Percentiles rank a stretch among this genome's conserved stretches.
Conservation (phyloP, 2,888 invertebrate genomes). For the Sarcophaga carnaria region DNA sequence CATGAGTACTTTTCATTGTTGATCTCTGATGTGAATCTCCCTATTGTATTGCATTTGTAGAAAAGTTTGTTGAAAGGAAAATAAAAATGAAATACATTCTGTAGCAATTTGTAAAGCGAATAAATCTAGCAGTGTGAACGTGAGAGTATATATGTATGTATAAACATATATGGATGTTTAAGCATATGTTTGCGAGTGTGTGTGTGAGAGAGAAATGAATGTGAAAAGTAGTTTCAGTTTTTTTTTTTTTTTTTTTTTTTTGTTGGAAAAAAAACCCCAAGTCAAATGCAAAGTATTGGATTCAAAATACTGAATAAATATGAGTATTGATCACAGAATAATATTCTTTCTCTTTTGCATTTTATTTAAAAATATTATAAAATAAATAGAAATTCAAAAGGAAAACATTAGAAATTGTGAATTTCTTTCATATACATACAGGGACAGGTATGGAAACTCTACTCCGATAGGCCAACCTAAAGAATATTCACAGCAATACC, state of each 20-base stretch:
- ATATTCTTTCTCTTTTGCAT: neutral
- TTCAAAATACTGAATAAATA: neutral
- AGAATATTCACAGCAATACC: no score
- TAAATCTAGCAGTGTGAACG: neutral
- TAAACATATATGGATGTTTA: no score
- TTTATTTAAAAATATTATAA: neutral
- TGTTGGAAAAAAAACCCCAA: neutral
- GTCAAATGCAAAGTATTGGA: slow-evolving; percentile 36
- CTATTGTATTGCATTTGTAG: neutral
- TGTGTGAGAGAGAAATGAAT: neutral
- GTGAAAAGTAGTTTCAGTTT: slow-evolving; percentile 4
- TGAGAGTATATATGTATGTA: neutral
- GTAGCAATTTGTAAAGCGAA: slow-evolving; percentile 34
- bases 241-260: neutral
- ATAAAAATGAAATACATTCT: slow-evolving; percentile 29
- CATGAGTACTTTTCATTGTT: no score
- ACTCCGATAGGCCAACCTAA: no score
- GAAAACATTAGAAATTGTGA: neutral
- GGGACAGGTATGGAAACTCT: no score
- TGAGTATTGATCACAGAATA: neutral
- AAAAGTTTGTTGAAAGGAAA: neutral
- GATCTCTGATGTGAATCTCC: neutral
- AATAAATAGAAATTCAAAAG: neutral
- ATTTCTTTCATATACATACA: no score
- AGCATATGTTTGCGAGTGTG: neutral